Percentiles rank a stretch among this genome's conserved stretches.
phyloP scores from a whole-genome alignment of 2,113 vertebrate genomes.

The Dendrocopos noguchii region DNA sequence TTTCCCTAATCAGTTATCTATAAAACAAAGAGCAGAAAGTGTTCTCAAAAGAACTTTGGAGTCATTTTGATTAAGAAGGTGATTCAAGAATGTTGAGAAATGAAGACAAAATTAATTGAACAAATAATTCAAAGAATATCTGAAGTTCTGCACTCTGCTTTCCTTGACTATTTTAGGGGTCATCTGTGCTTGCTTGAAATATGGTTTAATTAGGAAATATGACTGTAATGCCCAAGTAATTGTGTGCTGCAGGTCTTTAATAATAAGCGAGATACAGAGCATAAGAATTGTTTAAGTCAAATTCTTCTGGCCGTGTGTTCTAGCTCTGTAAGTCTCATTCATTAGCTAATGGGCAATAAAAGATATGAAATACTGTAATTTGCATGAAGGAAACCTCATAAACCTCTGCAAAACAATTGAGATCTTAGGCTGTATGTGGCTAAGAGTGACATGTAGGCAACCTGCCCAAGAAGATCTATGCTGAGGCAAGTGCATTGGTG shows the following conservation, averaged over 20 bases:
- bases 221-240: neutral
- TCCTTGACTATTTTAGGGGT: neutral
- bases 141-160: neutral
- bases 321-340: neutral
- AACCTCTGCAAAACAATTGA: neutral
- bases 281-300: neutral
- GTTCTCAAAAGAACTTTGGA: neutral
- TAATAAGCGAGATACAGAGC: neutral
- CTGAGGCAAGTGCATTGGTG: neutral
- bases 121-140: accelerated
- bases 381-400: neutral
- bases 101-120: neutral
- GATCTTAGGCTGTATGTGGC: neutral
- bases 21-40: neutral
- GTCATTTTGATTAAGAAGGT: neutral
- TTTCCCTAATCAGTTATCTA: neutral
- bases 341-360: neutral
- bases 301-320: neutral
- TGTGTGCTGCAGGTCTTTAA: neutral
- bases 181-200: neutral
- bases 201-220: neutral
- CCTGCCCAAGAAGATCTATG: neutral
- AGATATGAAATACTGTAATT: neutral
- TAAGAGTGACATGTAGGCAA: neutral
- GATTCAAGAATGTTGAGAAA: neutral